phyloP scores from a whole-genome alignment of 2,888 invertebrate genomes.

The Pseudeuparius sepicola region DNA sequence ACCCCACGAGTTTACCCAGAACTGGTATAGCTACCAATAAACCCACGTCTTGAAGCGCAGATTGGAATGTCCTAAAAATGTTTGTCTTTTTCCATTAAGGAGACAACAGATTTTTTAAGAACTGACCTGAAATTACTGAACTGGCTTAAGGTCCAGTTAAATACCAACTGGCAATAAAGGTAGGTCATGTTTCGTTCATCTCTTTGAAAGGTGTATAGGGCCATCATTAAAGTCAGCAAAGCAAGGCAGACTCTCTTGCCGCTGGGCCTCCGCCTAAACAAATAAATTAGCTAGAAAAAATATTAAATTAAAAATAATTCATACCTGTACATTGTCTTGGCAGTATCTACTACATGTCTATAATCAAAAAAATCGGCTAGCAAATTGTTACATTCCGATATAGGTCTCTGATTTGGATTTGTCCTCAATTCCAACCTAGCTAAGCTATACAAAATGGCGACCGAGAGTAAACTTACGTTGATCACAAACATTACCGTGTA shows the following conservation, averaged over 20 bases:
- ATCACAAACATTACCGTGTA: slow-evolving; percentile 65
- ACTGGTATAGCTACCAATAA: slow-evolving; percentile 62
- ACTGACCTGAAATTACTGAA: slow-evolving; percentile 70
- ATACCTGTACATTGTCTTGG: slow-evolving; percentile 46
- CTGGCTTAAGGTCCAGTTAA: slow-evolving; percentile 58
- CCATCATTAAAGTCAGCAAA: slow-evolving; percentile 64
- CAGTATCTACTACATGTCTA: slow-evolving; percentile 54
- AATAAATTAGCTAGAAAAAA: too few species aligned
- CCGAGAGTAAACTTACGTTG: slow-evolving; percentile 51
- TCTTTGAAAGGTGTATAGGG: slow-evolving; percentile 71
- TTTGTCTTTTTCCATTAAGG: background rate
- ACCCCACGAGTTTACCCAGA: slow-evolving; percentile 55
- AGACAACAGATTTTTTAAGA: slow-evolving; percentile 31
- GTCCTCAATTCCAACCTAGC: slow-evolving; percentile 64
- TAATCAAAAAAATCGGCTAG: slow-evolving; percentile 62
- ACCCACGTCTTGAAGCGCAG: slow-evolving; percentile 57
- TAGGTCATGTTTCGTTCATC: slow-evolving; percentile 71
- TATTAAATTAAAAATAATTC: background rate
- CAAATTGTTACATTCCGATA: slow-evolving; percentile 46
- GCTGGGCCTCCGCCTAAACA: slow-evolving; percentile 38
- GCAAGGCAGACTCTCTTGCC: slow-evolving; percentile 53
- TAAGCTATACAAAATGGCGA: slow-evolving; percentile 55
- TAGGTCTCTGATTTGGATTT: slow-evolving; percentile 49
- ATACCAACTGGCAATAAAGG: slow-evolving; percentile 61
- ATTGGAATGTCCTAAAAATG: slow-evolving; percentile 60